Evolutionary conservation across 2,113 vertebrate genomes (phyloP), one percentile per base, ranked within the genome.

Genomic region (Sinocyclocheilus grahami): DNA sequence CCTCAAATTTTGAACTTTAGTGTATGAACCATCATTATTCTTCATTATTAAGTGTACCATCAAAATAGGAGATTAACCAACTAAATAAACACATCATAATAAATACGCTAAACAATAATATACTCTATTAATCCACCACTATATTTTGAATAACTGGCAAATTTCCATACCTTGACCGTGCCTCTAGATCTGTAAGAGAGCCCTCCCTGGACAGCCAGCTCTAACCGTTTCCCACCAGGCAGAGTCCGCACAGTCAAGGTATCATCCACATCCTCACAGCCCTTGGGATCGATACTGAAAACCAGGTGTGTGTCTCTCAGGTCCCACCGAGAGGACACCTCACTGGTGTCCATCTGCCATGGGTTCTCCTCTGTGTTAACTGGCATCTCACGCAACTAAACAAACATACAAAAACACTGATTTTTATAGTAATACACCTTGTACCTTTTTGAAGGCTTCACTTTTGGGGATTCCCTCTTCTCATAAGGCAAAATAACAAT

Each of bases 251-350:
- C 88, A 0, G 98, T 99, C 12, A 99, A 91, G 0, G 97, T 90
- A 18, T 99, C 98, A 6, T 99, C 98, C 51, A 99, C 98, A 8
- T 99, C 98, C 91, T 99, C 97, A 0, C 97, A 99, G 88, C 96
- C 97, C 85, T 83, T 91, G 0, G 97, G 97, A 93, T 99, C 98
- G 13, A 99, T 97, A 94, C 98, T 99, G 94, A 99, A 98, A 60
- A 99, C 95, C 84, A 99, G 90, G 90, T 97, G 98, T 0, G 91
- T 95, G 0, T 91, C 86, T 83, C 97, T 92, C 82, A 99, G 90
- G 91, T 95, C 95, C 51, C 90, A 89, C 11, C 94, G 89, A 37
- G 78, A 30, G 0, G 60, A 78, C 69, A 74, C 90, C 90, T 95
- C 87, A 0, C 27, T 87, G 0, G 91, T 79, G 6, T 92, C 92